Conservation (phyloP, 2,888 invertebrate genomes). For the Portevinia maculata region DNA sequence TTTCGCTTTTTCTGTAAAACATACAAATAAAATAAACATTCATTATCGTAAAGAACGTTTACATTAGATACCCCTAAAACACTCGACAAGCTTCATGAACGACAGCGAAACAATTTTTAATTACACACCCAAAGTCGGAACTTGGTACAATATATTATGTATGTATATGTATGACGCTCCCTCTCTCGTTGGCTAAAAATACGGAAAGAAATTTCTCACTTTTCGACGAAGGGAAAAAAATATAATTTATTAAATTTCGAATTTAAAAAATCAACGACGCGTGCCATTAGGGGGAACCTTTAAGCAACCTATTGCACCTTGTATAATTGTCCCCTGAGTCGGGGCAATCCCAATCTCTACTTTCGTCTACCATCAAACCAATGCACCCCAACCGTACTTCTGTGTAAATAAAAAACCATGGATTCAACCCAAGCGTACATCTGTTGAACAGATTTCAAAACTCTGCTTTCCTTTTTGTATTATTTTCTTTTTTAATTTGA, state of each 20-base stretch:
- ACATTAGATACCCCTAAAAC: conserved; percentile 23
- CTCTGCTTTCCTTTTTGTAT: conserved; percentile 38
- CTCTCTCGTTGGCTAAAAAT: conserved; percentile 1
- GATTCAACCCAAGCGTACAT: conserved; percentile 62
- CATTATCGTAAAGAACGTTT: conserved; percentile 20
- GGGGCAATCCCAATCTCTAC: neutral
- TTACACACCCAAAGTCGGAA: conserved; percentile 42
- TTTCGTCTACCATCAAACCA: conserved; percentile 20
- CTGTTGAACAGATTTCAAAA: conserved; percentile 72
- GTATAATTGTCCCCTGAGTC: conserved; percentile 37
- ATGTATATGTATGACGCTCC: too few species aligned
- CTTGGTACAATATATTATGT: neutral
- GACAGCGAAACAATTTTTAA: conserved; percentile 54
- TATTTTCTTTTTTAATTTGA: conserved; percentile 45
- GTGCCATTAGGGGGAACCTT: conserved; percentile 66
- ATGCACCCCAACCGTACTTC: conserved; percentile 23
- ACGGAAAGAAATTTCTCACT: conserved; percentile 61
- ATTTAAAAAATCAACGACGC: conserved; percentile 67
- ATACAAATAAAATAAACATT: conserved; percentile 32
- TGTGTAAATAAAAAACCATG: conserved; percentile 35
- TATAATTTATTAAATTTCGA: conserved; percentile 64
- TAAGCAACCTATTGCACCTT: conserved; percentile 54
- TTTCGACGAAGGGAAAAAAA: conserved; percentile 9
- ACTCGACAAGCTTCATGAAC: conserved; percentile 40
- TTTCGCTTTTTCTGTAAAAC: conserved; percentile 14